These are phyloP conservation scores for Maniola jurtina DNA, from an alignment of 1,140 invertebrate species.

Conservation along the genomic window DNA sequence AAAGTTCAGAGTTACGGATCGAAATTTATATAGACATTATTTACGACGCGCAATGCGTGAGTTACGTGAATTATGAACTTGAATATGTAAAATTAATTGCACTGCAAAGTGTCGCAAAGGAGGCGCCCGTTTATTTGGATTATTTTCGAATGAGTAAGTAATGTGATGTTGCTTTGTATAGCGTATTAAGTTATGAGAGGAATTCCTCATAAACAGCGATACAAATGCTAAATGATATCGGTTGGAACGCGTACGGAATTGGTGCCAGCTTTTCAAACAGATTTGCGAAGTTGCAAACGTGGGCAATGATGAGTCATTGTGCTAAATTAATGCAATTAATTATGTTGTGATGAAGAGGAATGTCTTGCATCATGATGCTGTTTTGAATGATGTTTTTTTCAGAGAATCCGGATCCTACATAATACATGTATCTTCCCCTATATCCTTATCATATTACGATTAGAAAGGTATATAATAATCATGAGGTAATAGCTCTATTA, in stretches of 20 bases:
- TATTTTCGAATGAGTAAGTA: constrained; percentile 73
- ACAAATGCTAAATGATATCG: constrained; percentile 18
- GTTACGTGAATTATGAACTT: constrained; percentile 71
- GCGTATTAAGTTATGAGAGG: constrained; percentile 26
- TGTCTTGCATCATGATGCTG: neutral
- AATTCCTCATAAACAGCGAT: constrained; percentile 27
- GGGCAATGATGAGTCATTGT: constrained; percentile 17
- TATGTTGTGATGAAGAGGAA: neutral
- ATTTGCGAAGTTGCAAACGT: constrained; percentile 3
- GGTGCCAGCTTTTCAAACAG: constrained; percentile 12
- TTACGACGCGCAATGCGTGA: constrained; percentile 55
- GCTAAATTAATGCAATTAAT: constrained; percentile 10
- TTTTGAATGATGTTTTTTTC: neutral
- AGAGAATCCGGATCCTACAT: neutral
- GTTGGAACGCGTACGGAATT: constrained; percentile 2
- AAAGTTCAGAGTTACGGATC: constrained; percentile 54
- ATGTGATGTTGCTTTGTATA: constrained; percentile 41
- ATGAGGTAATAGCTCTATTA: too few species aligned
- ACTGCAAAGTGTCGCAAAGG: constrained; percentile 53
- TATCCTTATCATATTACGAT: too few species aligned
- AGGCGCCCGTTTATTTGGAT: constrained; percentile 57
- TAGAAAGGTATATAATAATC: too few species aligned
- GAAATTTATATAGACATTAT: constrained; percentile 61
- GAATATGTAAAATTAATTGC: constrained; percentile 71
- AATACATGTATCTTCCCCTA: too few species aligned